Base-by-base conservation (phyloP, 2,888 invertebrate species). In the Rhagophthalmus giganteus region DNA sequence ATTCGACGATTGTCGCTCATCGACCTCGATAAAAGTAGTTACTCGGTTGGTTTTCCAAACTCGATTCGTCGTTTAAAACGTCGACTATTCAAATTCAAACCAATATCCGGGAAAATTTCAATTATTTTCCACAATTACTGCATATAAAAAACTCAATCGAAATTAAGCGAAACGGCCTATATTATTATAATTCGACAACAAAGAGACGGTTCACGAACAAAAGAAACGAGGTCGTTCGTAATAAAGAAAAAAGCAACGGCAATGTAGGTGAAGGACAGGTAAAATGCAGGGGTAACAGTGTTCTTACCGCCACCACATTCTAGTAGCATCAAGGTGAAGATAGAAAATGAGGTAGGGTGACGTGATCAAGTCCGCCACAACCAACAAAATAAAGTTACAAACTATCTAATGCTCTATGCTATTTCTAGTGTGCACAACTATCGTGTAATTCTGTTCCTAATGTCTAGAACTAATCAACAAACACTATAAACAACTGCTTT, bases 341-440 rank as follows among this genome's bases (percentile, higher is more conserved):
- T 55, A 61, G 64, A 67, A 73, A 72, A 73, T 73, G 72, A 71
- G 72, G 72, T 72, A 71, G 71, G 71, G 71, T 73, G 73, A 73
- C 70, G 72, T 67, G 66, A 70, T 71, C 69, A 73, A 72, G 73
- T 74, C 74, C 74, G 73, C 74, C 73, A 73, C 74, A 74, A 74
- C 72, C 73, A 73, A 74, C 71, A 74, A 74, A 74, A 74, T 71
- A 74, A 72, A 74, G 73, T 74, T 74, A 74, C 72, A 72, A 74
- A 74, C 74, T 74, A 74, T 74, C 71, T 72, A 73, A 66, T 67
- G 65, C 71, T 69, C 67, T 68, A 67, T 66, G 67, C 67, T 70
- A 68, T 63, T 66, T 55, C 61, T 61, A 61, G 58, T 61, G 58
- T 60, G 70, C 70, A 70, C 64, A 67, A 65, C 70, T 69, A 70